Evolutionary conservation across 2,113 vertebrate species (phyloP), one percentile per base, ranked within the genome.

Genomic region (Sitta europaea): DNA sequence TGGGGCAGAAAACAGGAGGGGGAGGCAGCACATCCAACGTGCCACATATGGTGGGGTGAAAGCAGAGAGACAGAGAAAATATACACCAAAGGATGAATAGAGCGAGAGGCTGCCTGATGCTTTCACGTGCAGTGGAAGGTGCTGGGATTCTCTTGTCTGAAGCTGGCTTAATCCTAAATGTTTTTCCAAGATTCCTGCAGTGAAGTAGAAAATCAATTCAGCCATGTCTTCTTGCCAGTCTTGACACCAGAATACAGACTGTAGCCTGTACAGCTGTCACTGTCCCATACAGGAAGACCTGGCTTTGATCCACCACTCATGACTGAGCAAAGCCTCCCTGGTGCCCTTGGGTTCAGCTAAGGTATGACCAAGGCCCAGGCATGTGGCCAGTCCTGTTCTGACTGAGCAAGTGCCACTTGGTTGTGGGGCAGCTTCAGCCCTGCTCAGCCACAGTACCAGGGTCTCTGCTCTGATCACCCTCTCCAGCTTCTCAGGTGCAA

Each of bases 1-100:
- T 82, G 12, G 94, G 96, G 95, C 82, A 97, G 86, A 88, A 97
- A 85, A 94, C 22, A 85, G 76, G 95, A 97, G 86, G 68, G 27
- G 76, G 23, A 94, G 58, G 68, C 33, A 82, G 54, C 66, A 90
- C 54, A 94, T 92, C 48, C 85, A 95, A 86, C 21, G 9, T 73
- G 76, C 86, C 72, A 63, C 94, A 93, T 96, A 94, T 90, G 91
- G 76, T n/a, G 79, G 68, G 74, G 82, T 55, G 47, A 83, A 78
- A 62, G 67, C 86, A 85, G 48, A 74, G 80, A 63, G 80, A 95
- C 45, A 58, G 54, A 92, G 23, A 73, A 77, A 93, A 81, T 57
- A 79, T 15, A 79, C 28, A 93, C 16, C 76, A 20, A 57, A 68
- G 43, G 82, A 70, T 75, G 62, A 43, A 74, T 21, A 36, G 45